Evolutionary conservation across 2,888 invertebrate species (phyloP).

Genomic region (Leptinotarsa juncta): DNA sequence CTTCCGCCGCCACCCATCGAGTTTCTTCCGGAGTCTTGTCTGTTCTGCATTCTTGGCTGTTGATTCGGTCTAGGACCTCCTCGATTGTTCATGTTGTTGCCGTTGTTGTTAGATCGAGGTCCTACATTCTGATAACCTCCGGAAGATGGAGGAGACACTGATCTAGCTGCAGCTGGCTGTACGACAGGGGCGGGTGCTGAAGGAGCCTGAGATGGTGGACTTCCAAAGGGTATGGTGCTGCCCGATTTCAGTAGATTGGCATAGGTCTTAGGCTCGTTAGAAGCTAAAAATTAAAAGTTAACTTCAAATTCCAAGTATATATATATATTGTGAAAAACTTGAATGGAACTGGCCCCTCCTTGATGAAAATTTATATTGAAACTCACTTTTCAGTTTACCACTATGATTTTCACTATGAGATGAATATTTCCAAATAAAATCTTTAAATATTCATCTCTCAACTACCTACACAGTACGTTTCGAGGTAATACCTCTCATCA

Average conservation of each 20-base stretch:
- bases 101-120: constrained; percentile 26
- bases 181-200: constrained; percentile 10
- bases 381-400: too few relatives aligned
- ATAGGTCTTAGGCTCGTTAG: constrained; percentile 86
- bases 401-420: too few relatives aligned
- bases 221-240: constrained; percentile 49
- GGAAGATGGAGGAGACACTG: constrained; percentile 13
- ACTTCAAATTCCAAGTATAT: constrained; percentile 1
- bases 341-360: too few relatives aligned
- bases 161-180: constrained; percentile 19
- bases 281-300: constrained; percentile 45
- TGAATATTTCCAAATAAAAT: too few relatives aligned
- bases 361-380: too few relatives aligned
- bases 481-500: too few relatives aligned
- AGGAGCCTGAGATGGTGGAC: constrained; percentile 29
- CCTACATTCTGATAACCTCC: constrained; percentile 32
- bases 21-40: constrained; percentile 58
- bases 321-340: background rate
- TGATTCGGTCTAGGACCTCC: constrained; percentile 42
- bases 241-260: constrained; percentile 81
- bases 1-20: constrained; percentile 51
- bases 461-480: too few relatives aligned
- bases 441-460: too few relatives aligned
- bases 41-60: constrained; percentile 52
- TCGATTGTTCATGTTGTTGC: constrained; percentile 30